Conservation (phyloP, 2,113 vertebrate genomes). For the Neolamprologus ventralis region DNA sequence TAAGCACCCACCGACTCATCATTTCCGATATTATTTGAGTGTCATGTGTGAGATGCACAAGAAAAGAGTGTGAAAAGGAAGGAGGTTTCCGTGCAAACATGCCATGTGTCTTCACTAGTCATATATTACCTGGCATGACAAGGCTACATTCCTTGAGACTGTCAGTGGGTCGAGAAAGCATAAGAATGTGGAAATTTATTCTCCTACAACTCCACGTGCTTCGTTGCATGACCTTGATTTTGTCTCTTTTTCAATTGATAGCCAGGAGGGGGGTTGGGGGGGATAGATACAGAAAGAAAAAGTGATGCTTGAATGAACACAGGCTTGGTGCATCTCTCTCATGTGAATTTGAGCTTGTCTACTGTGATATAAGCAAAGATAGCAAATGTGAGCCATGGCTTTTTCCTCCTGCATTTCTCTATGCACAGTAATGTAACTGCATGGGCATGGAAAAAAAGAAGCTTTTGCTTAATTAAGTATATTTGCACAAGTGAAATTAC, state of each 20-base stretch:
- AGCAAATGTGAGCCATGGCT: conserved; percentile 3
- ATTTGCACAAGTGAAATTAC: background rate
- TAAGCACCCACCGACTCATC: background rate
- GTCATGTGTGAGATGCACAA: background rate
- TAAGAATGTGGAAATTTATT: conserved; percentile 57
- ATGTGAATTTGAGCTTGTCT: conserved; percentile 21
- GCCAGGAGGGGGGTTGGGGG: background rate
- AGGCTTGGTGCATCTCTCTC: conserved; percentile 25
- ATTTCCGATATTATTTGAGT: background rate
- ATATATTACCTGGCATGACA: conserved; percentile 42
- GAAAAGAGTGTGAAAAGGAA: background rate
- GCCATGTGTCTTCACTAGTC: conserved; percentile 29
- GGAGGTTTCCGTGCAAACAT: background rate
- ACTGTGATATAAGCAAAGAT: conserved; percentile 7
- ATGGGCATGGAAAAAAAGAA: rapidly evolving
- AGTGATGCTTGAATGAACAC: conserved; percentile 34
- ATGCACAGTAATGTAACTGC: background rate
- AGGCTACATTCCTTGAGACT: conserved; percentile 48
- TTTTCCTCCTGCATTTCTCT: background rate
- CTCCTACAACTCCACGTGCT: conserved; percentile 31
- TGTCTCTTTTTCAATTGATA: conserved; percentile 8
- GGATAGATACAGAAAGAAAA: background rate
- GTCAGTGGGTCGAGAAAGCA: conserved; percentile 43
- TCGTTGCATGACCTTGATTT: conserved; percentile 55
- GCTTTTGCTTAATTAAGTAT: background rate